phyloP scores from a whole-genome alignment of 1,140 invertebrate genomes.

The Tribolium madens region DNA sequence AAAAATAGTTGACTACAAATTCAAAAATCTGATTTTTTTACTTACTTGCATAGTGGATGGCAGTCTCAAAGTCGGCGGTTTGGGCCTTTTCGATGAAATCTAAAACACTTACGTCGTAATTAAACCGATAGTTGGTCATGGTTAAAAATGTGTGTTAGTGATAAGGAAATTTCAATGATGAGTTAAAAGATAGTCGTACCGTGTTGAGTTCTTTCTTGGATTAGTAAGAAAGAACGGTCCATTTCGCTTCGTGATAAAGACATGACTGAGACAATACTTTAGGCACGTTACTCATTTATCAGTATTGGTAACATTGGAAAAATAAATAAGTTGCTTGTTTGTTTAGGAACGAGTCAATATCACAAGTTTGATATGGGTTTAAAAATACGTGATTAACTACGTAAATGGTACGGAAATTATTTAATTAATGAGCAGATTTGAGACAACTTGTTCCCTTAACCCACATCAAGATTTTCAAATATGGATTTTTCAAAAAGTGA shows the following conservation, averaged over 20 bases:
- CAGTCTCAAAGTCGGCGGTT: constrained; percentile 70
- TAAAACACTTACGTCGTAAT: constrained; percentile 40
- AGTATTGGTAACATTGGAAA: constrained; percentile 37
- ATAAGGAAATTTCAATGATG: constrained; percentile 26
- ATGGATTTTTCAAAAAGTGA: no score
- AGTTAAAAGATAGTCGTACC: constrained; percentile 31
- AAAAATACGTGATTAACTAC: constrained; percentile 24
- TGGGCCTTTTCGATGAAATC: constrained; percentile 65
- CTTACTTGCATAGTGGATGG: constrained; percentile 69
- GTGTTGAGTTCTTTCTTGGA: constrained; percentile 9
- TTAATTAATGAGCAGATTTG: neutral
- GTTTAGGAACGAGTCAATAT: constrained; percentile 40
- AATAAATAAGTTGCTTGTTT: constrained; percentile 43
- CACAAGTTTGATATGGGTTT: constrained; percentile 1
- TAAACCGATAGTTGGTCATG: constrained; percentile 11
- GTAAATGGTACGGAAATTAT: constrained; percentile 20
- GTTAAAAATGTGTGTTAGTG: neutral
- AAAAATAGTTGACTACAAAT: neutral
- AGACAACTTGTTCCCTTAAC: neutral
- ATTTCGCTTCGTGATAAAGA: constrained; percentile 22
- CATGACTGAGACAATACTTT: constrained; percentile 22
- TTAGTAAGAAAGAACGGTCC: constrained; percentile 13
- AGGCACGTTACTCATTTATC: constrained; percentile 31
- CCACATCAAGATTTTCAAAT: neutral
- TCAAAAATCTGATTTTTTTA: constrained; percentile 38